Percentiles rank a stretch among this genome's conserved stretches.
Conservation (phyloP, 2,113 vertebrate species). For the Cercopithecus mona region DNA sequence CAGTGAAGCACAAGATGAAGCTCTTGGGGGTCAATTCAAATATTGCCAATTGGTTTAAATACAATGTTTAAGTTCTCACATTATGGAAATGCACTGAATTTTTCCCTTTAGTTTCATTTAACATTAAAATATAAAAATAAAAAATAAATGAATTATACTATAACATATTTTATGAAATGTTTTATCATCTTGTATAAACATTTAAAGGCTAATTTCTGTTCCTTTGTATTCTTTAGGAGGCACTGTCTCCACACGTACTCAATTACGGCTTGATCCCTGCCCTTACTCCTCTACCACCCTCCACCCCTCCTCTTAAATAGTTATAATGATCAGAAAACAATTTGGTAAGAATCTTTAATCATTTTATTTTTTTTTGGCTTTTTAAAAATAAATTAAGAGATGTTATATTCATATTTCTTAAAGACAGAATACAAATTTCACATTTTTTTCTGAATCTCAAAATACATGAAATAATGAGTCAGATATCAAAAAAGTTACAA, state of each 20-base stretch:
- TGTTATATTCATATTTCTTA: slow-evolving; percentile 33
- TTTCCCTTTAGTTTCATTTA: slow-evolving; percentile 48
- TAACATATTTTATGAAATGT: slow-evolving; percentile 34
- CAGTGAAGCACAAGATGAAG: slow-evolving; percentile 45
- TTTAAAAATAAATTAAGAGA: slow-evolving; percentile 50
- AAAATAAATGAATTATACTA: slow-evolving; percentile 25
- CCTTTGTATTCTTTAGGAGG: slow-evolving; percentile 47
- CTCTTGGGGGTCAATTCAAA: slow-evolving; percentile 30
- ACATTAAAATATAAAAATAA: slow-evolving; percentile 53
- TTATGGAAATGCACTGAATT: slow-evolving; percentile 33
- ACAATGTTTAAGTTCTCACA: slow-evolving; percentile 19
- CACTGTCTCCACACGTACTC: slow-evolving; percentile 22
- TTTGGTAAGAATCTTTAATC: slow-evolving; percentile 36
- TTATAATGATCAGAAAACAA: slow-evolving; percentile 54
- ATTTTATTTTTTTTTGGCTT: slow-evolving; percentile 43
- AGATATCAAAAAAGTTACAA: slow-evolving; percentile 54
- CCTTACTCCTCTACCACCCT: slow-evolving; percentile 34
- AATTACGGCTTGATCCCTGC: background rate
- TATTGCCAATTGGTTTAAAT: slow-evolving; percentile 55
- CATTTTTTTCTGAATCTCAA: slow-evolving; percentile 51
- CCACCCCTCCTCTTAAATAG: slow-evolving; percentile 36
- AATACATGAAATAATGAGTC: slow-evolving; percentile 50
- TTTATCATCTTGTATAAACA: slow-evolving; percentile 27
- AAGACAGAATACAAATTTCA: slow-evolving; percentile 37
- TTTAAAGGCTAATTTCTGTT: slow-evolving; percentile 39